These are phyloP conservation scores for Palaemon carinicauda DNA, from an alignment of 1,140 invertebrate genomes.

Conservation along the genomic window DNA sequence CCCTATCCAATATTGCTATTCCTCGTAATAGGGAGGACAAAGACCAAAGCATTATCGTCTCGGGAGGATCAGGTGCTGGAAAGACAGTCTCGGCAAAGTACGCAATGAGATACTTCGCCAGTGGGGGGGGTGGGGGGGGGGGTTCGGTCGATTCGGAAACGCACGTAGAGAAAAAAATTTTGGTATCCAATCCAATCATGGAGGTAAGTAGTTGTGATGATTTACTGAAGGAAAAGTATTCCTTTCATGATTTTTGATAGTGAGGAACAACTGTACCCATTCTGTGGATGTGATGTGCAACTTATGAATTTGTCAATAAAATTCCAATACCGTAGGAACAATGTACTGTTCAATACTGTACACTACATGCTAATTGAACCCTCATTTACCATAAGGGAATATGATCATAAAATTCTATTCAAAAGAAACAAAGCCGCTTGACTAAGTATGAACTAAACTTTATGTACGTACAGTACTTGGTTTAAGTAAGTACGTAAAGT, in stretches of 20 bases:
- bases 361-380: too few relatives aligned
- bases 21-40: conserved; percentile 76
- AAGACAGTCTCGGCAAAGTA: conserved; percentile 99
- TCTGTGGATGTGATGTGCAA: not conserved
- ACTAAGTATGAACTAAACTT: too few relatives aligned
- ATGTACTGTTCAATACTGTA: too few relatives aligned
- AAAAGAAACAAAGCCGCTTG: too few relatives aligned
- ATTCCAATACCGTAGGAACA: too few relatives aligned
- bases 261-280: not conserved
- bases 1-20: not conserved
- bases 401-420: too few relatives aligned
- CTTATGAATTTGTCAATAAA: too few relatives aligned
- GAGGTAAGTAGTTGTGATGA: conserved; percentile 74
- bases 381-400: too few relatives aligned
- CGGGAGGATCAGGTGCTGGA: conserved; percentile 87
- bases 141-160: conserved; percentile 84
- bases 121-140: too few relatives aligned
- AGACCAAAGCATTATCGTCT: conserved; percentile 98
- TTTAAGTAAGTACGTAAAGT: too few relatives aligned
- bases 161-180: conserved; percentile 94
- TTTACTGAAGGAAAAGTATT: not conserved
- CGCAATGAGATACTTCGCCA: conserved; percentile 97
- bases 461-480: too few relatives aligned
- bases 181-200: conserved; percentile 98
- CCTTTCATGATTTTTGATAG: not conserved